A percentile compares a stretch with the other conserved stretches of the same genome.
Conservation (phyloP, 2,797 vertebrate genomes). For the Alfaro cultratus region DNA sequence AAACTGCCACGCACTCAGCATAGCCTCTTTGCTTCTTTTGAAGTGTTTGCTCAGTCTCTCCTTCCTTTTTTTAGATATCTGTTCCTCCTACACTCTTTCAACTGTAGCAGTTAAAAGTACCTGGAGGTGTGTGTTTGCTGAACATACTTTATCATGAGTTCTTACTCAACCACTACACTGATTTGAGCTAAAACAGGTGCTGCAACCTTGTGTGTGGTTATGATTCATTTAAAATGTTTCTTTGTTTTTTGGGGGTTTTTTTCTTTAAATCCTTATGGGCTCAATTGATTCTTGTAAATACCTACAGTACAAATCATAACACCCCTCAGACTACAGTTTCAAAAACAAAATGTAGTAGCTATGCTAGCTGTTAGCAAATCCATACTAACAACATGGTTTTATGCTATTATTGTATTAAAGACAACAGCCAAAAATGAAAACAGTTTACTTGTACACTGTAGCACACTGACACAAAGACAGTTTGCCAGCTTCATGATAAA, state of each 20-base stretch:
- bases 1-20: conserved; percentile 19
- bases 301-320: neutral
- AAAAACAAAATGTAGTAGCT: neutral
- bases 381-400: neutral
- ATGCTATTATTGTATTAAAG: neutral
- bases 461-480: neutral
- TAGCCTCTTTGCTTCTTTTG: conserved; percentile 15
- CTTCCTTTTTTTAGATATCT: conserved; percentile 47
- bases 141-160: conserved; percentile 27
- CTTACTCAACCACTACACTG: conserved; percentile 29
- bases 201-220: neutral
- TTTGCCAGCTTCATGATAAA: neutral
- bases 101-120: conserved; percentile 55
- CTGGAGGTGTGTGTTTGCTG: conserved; percentile 55
- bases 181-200: conserved; percentile 36
- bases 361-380: neutral
- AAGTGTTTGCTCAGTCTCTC: conserved; percentile 31
- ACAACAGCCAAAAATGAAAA: neutral
- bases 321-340: neutral
- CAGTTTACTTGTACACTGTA: neutral
- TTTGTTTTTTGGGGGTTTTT: neutral
- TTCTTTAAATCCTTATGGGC: neutral
- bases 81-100: conserved; percentile 61
- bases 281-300: neutral
- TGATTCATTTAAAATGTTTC: conserved; percentile 24